Evolutionary conservation across 2,888 invertebrate genomes (phyloP), one percentile per base, ranked within the genome.

Genomic region (Dilophus febrilis): DNA sequence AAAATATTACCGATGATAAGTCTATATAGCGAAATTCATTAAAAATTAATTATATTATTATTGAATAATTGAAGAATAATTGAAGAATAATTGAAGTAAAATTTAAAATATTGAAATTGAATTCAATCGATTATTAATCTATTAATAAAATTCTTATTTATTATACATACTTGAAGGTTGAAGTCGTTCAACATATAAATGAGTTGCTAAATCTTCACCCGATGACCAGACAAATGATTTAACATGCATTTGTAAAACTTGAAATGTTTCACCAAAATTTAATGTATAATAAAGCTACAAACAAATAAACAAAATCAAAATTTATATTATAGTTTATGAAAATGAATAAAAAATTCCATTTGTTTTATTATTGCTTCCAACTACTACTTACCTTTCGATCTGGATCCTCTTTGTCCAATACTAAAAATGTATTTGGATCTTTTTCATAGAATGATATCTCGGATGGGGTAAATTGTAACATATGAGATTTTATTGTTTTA

Each of bases 141-240:
- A n/a, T n/a, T n/a, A n/a, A n/a, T n/a, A n/a, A 6, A 22, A 22
- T 22, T 6, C 22, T 22, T 22, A 22, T 22, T 22, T 22, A 6
- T 22, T 22, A 22, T 22, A 6, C 8, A 6, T 65, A 54, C 59
- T 77, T 53, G 64, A 70, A 49, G 77, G 71, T 49, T 74, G 72
- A 41, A 68, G 68, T 38, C 86, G 64, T 57, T 85, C 81, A 19
- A 87, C 65, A 43, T 79, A 71, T 50, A 85, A 66, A 12, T 68
- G 64, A 45, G 65, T 62, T 2, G 65, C 53, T 46, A 71, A 56
- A 40, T 69, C 67, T 4, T 68, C 63, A 0, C 63, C 67, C 4
- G 68, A 65, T 2, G 70, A 67, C 84, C 86, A 87, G 53, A 72
- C 76, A 59, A 81, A 83, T 0, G 81, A 70, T 55, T 85, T 83